A percentile compares a stretch with the other conserved stretches of the same genome.
phyloP scores from a whole-genome alignment of 2,113 vertebrate species.

The Mesitornis unicolor region DNA sequence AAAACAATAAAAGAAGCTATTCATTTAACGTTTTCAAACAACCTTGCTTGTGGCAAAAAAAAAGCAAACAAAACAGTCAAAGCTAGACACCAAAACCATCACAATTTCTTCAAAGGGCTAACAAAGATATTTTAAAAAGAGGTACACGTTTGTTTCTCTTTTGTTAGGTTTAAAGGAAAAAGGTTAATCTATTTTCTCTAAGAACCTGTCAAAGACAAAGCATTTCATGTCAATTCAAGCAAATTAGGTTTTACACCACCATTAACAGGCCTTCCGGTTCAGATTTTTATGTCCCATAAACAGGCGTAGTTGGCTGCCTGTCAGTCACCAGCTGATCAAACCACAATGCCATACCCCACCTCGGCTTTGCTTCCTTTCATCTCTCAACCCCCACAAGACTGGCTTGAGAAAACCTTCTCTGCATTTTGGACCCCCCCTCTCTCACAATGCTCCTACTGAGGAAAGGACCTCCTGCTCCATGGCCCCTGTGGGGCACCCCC shows the following conservation, averaged over 20 bases:
- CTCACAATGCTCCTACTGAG: accelerated
- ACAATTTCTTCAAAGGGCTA: neutral
- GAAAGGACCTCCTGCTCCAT: neutral
- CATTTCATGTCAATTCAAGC: neutral
- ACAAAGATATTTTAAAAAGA: neutral
- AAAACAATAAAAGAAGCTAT: neutral
- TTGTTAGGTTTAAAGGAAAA: neutral
- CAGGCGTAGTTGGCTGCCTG: neutral
- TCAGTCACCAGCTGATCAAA: neutral
- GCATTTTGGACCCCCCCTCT: accelerated
- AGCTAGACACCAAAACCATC: neutral
- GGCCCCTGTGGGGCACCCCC: neutral
- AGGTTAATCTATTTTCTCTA: neutral
- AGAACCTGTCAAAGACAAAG: neutral
- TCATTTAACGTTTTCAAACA: neutral
- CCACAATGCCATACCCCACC: accelerated
- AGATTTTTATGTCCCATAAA: neutral
- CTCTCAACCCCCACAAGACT: neutral
- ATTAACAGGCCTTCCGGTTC: neutral
- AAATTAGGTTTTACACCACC: neutral
- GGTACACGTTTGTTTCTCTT: neutral
- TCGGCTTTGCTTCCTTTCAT: neutral
- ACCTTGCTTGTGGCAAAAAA: neutral
- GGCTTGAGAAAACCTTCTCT: neutral
- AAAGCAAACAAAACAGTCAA: neutral